phyloP scores from a whole-genome alignment of 2,113 vertebrate genomes.

The Seriola aureovittata region DNA sequence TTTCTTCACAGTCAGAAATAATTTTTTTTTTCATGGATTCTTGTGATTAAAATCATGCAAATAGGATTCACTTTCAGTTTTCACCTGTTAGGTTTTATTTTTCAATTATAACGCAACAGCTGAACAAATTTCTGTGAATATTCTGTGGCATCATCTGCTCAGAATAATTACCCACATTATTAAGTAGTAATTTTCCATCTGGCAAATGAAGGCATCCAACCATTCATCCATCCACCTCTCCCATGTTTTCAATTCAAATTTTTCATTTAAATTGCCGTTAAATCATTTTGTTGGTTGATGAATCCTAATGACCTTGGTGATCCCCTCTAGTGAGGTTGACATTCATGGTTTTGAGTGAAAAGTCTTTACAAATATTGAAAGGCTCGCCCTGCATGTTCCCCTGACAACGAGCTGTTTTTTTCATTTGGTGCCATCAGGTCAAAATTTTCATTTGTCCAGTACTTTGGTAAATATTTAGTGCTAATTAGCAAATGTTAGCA shows the following conservation, averaged over 20 bases:
- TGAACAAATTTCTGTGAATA: constrained; percentile 8
- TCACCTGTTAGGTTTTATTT: constrained; percentile 13
- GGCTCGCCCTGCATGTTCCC: too few species aligned
- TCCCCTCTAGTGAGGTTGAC: too few species aligned
- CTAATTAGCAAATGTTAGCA: too few species aligned
- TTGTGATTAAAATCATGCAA: constrained; percentile 3
- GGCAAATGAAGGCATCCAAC: neutral
- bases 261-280: neutral
- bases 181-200: constrained; percentile 16
- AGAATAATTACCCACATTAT: neutral
- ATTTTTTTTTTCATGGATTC: neutral
- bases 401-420: too few species aligned
- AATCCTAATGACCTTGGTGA: neutral
- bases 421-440: too few species aligned
- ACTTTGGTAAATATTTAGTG: too few species aligned
- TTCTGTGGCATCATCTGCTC: constrained; percentile 4
- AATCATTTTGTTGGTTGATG: neutral
- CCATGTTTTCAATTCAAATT: neutral
- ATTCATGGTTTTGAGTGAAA: too few species aligned
- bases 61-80: neutral
- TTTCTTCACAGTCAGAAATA: neutral
- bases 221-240: too few species aligned
- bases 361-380: too few species aligned
- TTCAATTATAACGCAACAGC: constrained; percentile 10
- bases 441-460: too few species aligned